Percentiles rank a stretch among this genome's conserved stretches.
Evolutionary conservation across 2,888 invertebrate species (phyloP).

Genomic region (Lasioglossum villosulum): DNA sequence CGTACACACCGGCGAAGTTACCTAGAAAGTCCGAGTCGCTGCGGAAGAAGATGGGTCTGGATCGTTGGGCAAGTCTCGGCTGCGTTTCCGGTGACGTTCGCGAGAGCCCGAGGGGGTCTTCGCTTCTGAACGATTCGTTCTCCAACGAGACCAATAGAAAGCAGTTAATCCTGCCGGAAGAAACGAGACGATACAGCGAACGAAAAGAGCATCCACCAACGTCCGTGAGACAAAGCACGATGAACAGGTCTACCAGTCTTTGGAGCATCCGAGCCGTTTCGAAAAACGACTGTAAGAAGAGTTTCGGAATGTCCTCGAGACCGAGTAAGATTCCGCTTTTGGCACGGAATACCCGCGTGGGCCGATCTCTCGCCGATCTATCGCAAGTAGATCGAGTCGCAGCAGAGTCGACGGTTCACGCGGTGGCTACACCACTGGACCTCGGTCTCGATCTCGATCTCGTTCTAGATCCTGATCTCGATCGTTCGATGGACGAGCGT

Average conservation of each 20-base stretch:
- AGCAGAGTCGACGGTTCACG: constrained; percentile 70
- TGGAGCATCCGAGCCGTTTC: constrained; percentile 76
- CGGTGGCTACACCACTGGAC: constrained; percentile 32
- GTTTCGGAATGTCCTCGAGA: constrained; percentile 62
- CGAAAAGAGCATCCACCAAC: constrained; percentile 19
- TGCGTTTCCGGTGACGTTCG: constrained; percentile 71
- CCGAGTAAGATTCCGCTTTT: constrained; percentile 81
- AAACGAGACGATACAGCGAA: constrained; percentile 9
- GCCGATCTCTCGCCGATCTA: constrained; percentile 83
- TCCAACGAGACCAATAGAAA: background rate
- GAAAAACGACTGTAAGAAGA: constrained; percentile 40
- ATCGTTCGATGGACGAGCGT: constrained; percentile 77
- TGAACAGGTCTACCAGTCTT: constrained; percentile 80
- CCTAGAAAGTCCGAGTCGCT: constrained; percentile 78
- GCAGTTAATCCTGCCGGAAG: background rate
- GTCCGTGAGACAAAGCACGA: constrained; percentile 28
- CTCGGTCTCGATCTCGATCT: background rate
- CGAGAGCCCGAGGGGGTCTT: background rate
- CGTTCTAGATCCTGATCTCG: constrained; percentile 70
- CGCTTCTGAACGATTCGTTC: background rate
- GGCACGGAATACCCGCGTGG: constrained; percentile 73
- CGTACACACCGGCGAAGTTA: constrained; percentile 71
- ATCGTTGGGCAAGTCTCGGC: constrained; percentile 79
- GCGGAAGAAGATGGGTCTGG: constrained; percentile 74
- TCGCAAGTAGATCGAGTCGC: constrained; percentile 79